Base-by-base conservation (phyloP, 2,888 invertebrate species). In the Aphidius colemani region DNA sequence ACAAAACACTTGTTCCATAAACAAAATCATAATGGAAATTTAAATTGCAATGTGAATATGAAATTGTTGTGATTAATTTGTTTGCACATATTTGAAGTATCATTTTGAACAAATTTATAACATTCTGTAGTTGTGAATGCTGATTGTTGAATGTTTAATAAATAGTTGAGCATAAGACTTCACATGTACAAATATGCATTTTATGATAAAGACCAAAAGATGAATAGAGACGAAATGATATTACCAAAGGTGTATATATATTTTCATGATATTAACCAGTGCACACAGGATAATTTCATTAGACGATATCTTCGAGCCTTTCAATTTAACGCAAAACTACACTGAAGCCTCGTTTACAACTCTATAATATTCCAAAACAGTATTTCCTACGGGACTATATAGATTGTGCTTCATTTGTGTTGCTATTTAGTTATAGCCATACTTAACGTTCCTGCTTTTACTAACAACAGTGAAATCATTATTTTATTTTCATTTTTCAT, bases 251-350 rank as follows among this genome's bases (percentile, higher is more conserved):
- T 18, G 59, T 30, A 61, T 62, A 18, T 18, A 18, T 18, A 18
- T 18, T 18, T 18, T 18, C 13, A 73, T 70, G 73, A 75, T 77
- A 78, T 78, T 78, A 76, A 77, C 75, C 72, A 55, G 68, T 69
- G 73, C 74, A 75, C 77, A 57, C 45, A 46, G 74, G 78, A 75
- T 78, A 78, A 80, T 80, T 80, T 80, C 80, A 80, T 80, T 80
- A 80, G 80, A 79, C 77, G 76, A 78, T 80, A 78, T 78, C 80
- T 77, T 79, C 78, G 78, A 79, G 77, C 78, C 76, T 78, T 79
- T 80, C 79, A 79, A 80, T 80, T 79, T 78, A 78, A 75, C 79
- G 4, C 73, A 70, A 75, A 78, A 77, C 78, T 75, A 75, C 74
- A 75, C 76, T 75, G 75, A 69, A 68, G 74, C 76, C 75, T 75